Base-by-base conservation (phyloP, 2,797 vertebrate species). In the Aulostomus chinensis region DNA sequence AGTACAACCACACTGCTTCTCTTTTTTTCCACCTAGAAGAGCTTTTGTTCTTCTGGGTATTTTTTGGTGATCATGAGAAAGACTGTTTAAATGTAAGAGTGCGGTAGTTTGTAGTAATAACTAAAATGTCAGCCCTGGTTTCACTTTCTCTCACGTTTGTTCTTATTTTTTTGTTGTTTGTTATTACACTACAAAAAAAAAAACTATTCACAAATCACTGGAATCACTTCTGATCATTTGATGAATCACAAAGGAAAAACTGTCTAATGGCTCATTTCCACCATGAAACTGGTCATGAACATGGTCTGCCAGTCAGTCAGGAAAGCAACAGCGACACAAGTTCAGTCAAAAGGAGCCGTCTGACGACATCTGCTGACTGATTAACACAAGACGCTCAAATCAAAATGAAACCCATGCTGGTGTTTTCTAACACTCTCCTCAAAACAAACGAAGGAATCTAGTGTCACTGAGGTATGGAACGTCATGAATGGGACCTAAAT, bases 351-450 rank as follows among this genome's bases (percentile, higher is more conserved):
- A 32, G 26, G 55, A 49, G 36, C 38, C 22, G 60, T 82, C 53
- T 81, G 61, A 67, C 73, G 85, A 87, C 86, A 83, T 84, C 86
- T 88, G 73, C 78, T 82, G 84, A 74, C 71, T 40, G 59, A 65
- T 47, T 18, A 35, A 16, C 16, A 18, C 7, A 13, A 54, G 24
- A 16, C 9, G 1, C 26, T 38, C 9, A 53, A 46, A 24, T 26
- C 6, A 1, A 15, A 46, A 20, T 31, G 8, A 29, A 3, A 41
- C 13, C 14, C 9, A 30, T 5, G 9, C 15, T 40, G n/a, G 37
- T 37, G 12, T 6, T 4, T 25, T 31, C 26, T 24, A 1, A 47
- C 15, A 22, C 14, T 25, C 4, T 22, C 9, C 5, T 12, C 0
- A 46, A 6, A 22, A 3, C 4, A 25, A 16, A 4, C 1, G 25